Evolutionary conservation across 2,797 vertebrate genomes (phyloP).

Genomic region (Amphiprion clarkii): DNA sequence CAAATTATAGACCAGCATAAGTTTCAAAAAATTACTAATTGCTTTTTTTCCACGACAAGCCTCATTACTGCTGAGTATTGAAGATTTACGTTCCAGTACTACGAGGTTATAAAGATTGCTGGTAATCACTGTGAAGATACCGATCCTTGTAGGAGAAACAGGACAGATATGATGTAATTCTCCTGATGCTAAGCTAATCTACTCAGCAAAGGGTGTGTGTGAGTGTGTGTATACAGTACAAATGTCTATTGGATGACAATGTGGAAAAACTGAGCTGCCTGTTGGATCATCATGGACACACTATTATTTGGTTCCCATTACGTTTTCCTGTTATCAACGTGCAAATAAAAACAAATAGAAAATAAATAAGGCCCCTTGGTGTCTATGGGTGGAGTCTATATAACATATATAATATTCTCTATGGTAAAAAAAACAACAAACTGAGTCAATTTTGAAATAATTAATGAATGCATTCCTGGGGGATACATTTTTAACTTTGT

Average conservation of each 20-base stretch:
- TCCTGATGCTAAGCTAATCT: conserved; percentile 56
- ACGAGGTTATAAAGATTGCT: conserved; percentile 27
- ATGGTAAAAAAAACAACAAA: not conserved
- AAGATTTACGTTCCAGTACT: conserved; percentile 23
- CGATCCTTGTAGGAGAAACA: conserved; percentile 51
- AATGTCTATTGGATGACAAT: conserved; percentile 56
- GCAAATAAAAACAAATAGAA: conserved; percentile 40
- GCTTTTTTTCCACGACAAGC: not conserved
- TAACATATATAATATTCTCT: not conserved
- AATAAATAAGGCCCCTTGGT: conserved; percentile 17
- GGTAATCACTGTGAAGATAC: conserved; percentile 52
- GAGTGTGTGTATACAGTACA: conserved; percentile 20
- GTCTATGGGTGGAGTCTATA: conserved; percentile 24
- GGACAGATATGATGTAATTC: conserved; percentile 56
- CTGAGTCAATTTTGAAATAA: not conserved
- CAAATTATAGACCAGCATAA: not conserved
- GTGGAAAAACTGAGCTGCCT: conserved; percentile 65
- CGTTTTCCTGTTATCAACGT: conserved; percentile 32
- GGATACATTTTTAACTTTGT: not conserved
- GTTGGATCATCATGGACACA: conserved; percentile 32
- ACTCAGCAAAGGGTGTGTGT: conserved; percentile 36
- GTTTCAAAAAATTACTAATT: conserved; percentile 2
- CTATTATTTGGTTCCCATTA: conserved; percentile 19
- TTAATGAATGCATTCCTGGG: not conserved
- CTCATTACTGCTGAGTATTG: conserved; percentile 1